A percentile compares a stretch with the other conserved stretches of the same genome.
These are phyloP conservation scores for Bos taurus DNA, from an alignment of 2,113 vertebrate species.

Conservation along the genomic window DNA sequence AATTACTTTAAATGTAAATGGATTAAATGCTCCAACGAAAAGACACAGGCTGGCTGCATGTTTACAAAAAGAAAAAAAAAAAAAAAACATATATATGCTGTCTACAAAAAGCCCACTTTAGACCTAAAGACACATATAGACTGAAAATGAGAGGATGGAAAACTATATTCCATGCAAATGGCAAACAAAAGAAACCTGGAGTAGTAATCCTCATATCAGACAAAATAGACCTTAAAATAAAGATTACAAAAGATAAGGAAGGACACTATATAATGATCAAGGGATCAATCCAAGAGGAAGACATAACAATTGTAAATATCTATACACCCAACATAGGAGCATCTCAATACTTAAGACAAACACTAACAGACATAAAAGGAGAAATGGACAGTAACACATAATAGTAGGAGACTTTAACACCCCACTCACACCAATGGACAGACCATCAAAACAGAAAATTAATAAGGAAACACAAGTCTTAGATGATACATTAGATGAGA, in stretches of 20 bases:
- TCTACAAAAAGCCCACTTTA: not conserved
- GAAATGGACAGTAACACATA: not conserved
- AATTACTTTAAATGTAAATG: no score
- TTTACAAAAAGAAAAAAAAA: no score
- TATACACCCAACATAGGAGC: not conserved
- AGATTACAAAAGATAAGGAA: not conserved
- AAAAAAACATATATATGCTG: not conserved
- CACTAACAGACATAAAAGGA: not conserved
- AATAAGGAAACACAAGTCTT: not conserved
- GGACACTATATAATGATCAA: not conserved
- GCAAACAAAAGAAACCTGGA: not conserved
- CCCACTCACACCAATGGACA: not conserved
- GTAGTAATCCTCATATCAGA: not conserved
- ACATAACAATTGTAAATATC: not conserved
- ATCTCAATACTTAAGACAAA: not conserved
- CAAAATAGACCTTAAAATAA: not conserved
- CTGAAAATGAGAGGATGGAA: not conserved
- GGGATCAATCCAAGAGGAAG: not conserved
- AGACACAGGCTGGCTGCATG: no score
- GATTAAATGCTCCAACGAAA: no score
- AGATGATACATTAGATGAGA: not conserved
- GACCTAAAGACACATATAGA: not conserved
- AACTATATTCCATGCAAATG: not conserved
- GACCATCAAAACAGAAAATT: not conserved
- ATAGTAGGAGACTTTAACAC: not conserved